phyloP scores from a whole-genome alignment of 2,888 invertebrate genomes.

The Xylocampa areola region DNA sequence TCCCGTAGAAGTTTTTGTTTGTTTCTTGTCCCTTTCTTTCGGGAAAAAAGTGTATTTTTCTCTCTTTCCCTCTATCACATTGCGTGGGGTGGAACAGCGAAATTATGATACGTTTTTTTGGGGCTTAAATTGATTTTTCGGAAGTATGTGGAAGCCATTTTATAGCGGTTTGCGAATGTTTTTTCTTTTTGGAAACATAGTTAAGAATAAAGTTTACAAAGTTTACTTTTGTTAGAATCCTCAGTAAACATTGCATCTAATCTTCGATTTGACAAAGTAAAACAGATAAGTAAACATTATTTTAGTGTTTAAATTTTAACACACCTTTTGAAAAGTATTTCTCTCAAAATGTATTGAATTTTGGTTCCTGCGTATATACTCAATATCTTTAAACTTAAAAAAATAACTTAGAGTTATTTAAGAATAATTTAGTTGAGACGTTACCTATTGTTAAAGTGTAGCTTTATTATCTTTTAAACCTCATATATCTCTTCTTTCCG shows the following conservation, averaged over 20 bases:
- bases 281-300: neutral
- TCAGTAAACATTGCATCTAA: neutral
- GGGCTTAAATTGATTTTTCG: constrained; percentile 88
- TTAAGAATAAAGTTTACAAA: constrained; percentile 1
- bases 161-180: constrained; percentile 67
- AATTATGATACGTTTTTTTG: constrained; percentile 89
- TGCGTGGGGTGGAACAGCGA: constrained; percentile 83
- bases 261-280: neutral
- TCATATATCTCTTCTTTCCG: constrained; percentile 24
- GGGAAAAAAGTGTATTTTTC: constrained; percentile 21
- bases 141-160: constrained; percentile 86
- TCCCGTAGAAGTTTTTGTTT: constrained; percentile 84
- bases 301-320: no score
- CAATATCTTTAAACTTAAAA: no score
- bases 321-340: no score
- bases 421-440: constrained; percentile 1
- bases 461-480: constrained; percentile 10
- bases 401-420: neutral
- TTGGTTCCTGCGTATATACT: no score
- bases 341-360: no score
- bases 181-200: constrained; percentile 35
- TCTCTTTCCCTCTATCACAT: constrained; percentile 77
- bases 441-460: constrained; percentile 18
- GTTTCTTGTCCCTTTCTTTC: constrained; percentile 67
- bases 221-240: neutral